Base-by-base conservation (phyloP, 1,140 invertebrate genomes). In the Chlorops oryzae region DNA sequence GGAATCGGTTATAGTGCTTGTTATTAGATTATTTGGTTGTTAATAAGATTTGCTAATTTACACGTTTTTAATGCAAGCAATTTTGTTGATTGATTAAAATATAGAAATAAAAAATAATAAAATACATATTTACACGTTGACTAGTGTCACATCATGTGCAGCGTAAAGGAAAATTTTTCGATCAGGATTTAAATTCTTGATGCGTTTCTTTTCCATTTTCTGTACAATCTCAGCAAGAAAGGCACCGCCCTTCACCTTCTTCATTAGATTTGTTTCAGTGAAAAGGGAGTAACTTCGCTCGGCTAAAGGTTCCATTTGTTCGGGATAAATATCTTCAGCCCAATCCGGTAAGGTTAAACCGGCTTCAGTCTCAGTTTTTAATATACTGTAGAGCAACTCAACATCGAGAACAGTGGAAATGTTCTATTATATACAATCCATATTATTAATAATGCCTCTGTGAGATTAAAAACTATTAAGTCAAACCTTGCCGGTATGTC, bases 61-160 rank as follows among this genome's bases (percentile, higher is more conserved):
- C n/a, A n/a, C n/a, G n/a, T n/a, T n/a, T n/a, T n/a, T n/a, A n/a
- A n/a, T n/a, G n/a, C n/a, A n/a, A n/a, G n/a, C n/a, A n/a, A n/a
- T n/a, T n/a, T n/a, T n/a, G n/a, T n/a, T n/a, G n/a, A n/a, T n/a
- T n/a, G n/a, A n/a, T n/a, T n/a, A n/a, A n/a, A n/a, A n/a, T n/a
- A n/a, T n/a, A n/a, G n/a, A n/a, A n/a, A n/a, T n/a, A n/a, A n/a
- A n/a, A n/a, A n/a, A n/a, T n/a, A n/a, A n/a, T n/a, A n/a, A n/a
- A n/a, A n/a, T n/a, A n/a, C n/a, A n/a, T n/a, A n/a, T n/a, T n/a
- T n/a, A n/a, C n/a, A 84, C 58, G 58, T 79, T 81, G 0, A 88
- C 83, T n/a, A 88, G 61, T 0, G 82, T 87, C 2, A 86, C 73
- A 63, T 90, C 87, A 61, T 90, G 87, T 0, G 75, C 85, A 0